Percentiles rank a stretch among this genome's conserved stretches.
phyloP scores from a whole-genome alignment of 2,888 invertebrate genomes.

The Acholoe squamosa region DNA sequence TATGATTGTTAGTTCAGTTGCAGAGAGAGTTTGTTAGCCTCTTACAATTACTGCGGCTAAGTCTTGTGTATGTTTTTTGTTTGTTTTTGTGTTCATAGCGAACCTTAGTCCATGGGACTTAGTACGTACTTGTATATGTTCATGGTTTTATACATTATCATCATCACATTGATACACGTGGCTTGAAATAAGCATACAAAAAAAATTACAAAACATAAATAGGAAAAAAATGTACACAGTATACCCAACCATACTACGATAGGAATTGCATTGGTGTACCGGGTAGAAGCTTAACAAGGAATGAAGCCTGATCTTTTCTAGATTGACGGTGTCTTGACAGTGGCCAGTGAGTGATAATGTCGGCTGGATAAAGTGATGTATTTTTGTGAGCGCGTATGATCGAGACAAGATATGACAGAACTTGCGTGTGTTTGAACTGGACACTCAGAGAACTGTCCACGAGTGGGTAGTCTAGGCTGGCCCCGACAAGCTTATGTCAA shows the following conservation, averaged over 20 bases:
- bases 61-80: neutral
- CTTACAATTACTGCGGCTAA: neutral
- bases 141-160: neutral
- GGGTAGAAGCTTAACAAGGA: neutral
- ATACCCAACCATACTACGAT: neutral
- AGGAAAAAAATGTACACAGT: neutral
- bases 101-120: constrained; percentile 24
- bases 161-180: constrained; percentile 1
- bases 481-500: neutral
- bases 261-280: neutral
- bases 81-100: constrained; percentile 32
- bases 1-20: constrained; percentile 30
- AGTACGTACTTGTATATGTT: neutral
- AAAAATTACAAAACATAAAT: too few species aligned
- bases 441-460: neutral
- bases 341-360: neutral
- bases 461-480: neutral
- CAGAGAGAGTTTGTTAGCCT: neutral
- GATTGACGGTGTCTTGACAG: neutral
- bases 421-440: neutral
- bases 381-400: neutral
- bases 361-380: neutral
- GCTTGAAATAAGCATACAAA: constrained; percentile 12
- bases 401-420: neutral
- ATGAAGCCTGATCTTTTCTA: neutral